A percentile compares a stretch with the other conserved stretches of the same genome.
Evolutionary conservation across 2,797 vertebrate genomes (phyloP).

Genomic region (Cottoperca gobio): DNA sequence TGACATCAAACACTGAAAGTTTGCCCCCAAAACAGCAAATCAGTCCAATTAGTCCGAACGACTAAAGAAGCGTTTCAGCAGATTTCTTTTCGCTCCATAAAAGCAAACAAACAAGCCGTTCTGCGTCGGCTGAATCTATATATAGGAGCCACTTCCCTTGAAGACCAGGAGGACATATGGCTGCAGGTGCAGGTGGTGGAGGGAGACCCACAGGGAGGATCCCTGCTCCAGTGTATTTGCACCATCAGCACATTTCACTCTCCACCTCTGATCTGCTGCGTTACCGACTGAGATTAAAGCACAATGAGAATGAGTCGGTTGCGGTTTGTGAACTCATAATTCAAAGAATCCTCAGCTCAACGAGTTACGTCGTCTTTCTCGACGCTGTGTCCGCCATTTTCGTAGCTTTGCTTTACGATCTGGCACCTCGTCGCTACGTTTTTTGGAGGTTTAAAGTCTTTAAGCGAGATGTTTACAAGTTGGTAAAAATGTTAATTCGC

Average conservation of each 20-base stretch:
- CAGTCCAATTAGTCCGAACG: background rate
- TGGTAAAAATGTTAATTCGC: too few relatives aligned
- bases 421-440: too few relatives aligned
- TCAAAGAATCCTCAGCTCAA: too few relatives aligned
- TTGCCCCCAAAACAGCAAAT: background rate
- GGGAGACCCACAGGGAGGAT: constrained; percentile 10
- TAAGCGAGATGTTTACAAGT: too few relatives aligned
- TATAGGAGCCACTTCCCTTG: background rate
- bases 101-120: background rate
- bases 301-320: too few relatives aligned
- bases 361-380: too few relatives aligned
- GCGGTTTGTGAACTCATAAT: too few relatives aligned
- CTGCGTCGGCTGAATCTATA: constrained; percentile 6
- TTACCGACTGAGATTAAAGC: too few relatives aligned
- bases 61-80: constrained; percentile 1
- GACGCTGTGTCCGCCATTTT: too few relatives aligned
- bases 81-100: background rate
- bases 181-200: constrained; percentile 4
- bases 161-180: background rate
- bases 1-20: background rate
- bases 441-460: too few relatives aligned
- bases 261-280: background rate
- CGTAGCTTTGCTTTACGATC: too few relatives aligned
- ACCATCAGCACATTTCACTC: constrained; percentile 14
- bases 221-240: background rate